Conservation (phyloP, 2,888 invertebrate genomes). For the Odontomyia ornata region DNA sequence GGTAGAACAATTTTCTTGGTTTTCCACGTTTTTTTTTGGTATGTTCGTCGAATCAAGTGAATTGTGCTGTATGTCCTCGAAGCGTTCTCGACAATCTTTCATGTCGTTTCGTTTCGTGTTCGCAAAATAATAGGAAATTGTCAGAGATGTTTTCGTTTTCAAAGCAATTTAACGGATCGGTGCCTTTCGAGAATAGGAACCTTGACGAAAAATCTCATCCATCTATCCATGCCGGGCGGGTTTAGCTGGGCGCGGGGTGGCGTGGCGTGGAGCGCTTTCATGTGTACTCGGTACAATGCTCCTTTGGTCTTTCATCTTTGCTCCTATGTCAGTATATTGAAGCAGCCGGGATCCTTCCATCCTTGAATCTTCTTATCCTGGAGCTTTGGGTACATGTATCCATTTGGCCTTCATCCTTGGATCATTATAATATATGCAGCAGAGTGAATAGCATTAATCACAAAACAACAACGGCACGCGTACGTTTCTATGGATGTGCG, state of each 20-base stretch:
- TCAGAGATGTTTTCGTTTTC: conserved; percentile 45
- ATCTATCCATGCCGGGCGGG: not conserved
- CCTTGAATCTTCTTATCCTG: too few species aligned
- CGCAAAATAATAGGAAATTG: conserved; percentile 45
- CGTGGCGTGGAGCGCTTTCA: not conserved
- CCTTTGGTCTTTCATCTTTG: not conserved
- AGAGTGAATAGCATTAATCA: conserved; percentile 42
- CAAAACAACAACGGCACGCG: not conserved
- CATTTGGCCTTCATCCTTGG: conserved; percentile 5
- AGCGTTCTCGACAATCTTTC: conserved; percentile 8
- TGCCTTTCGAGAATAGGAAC: conserved; percentile 39
- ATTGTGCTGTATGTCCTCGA: not conserved
- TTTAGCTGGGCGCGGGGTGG: too few species aligned
- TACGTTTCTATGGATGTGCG: not conserved
- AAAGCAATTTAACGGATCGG: conserved; percentile 46
- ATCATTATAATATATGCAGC: conserved; percentile 35
- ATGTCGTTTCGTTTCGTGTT: conserved; percentile 38
- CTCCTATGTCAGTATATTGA: too few species aligned
- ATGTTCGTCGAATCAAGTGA: not conserved
- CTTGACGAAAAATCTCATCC: conserved; percentile 16
- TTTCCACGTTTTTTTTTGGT: not conserved
- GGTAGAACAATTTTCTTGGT: not conserved
- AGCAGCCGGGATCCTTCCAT: too few species aligned
- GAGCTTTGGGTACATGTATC: conserved; percentile 21
- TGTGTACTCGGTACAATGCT: not conserved